Evolutionary conservation across 2,888 invertebrate genomes (phyloP).

Genomic region (Ommatoiulus sabulosus): DNA sequence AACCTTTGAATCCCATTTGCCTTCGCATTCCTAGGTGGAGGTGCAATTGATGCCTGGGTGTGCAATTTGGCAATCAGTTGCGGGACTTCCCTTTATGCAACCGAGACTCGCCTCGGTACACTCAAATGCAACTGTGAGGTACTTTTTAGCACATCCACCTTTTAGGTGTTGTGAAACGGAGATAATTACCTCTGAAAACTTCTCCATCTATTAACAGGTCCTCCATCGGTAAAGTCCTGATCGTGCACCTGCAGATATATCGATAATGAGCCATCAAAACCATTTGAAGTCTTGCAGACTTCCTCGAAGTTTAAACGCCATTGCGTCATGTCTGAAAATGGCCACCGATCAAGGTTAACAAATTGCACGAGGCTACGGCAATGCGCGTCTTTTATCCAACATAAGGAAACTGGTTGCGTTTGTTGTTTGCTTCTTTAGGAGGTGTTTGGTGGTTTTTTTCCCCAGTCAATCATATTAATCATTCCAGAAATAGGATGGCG

Average conservation of each 20-base stretch:
- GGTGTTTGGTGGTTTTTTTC: background rate
- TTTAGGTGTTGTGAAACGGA: background rate
- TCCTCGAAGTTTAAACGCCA: background rate
- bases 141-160: background rate
- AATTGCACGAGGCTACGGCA: background rate
- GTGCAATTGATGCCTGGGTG: background rate
- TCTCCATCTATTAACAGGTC: background rate
- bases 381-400: background rate
- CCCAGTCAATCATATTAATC: background rate
- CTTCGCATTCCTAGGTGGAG: conserved; percentile 29
- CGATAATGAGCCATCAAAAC: conserved; percentile 17
- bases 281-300: background rate
- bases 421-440: background rate
- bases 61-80: background rate
- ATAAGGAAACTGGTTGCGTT: background rate
- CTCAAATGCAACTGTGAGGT: background rate
- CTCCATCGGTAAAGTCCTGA: background rate
- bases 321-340: conserved; percentile 10
- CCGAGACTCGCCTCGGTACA: background rate
- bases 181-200: background rate
- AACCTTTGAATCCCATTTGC: background rate
- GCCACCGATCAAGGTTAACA: conserved; percentile 21
- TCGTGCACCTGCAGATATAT: background rate
- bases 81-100: background rate
- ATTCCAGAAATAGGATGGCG: background rate